phyloP scores from a whole-genome alignment of 2,797 vertebrate genomes.

The Spheniscus humboldti region DNA sequence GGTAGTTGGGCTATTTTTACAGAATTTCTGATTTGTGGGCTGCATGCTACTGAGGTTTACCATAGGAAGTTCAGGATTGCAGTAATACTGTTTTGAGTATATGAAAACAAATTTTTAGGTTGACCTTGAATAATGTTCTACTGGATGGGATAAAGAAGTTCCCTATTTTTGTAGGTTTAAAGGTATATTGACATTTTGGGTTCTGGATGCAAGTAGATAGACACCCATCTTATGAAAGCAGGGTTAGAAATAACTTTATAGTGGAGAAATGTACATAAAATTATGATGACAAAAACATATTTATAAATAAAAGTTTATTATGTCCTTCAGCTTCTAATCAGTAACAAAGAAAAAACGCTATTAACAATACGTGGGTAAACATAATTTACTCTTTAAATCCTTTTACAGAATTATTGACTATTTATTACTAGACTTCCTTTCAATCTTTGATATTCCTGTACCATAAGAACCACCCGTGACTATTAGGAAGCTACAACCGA shows the following conservation, averaged over 20 bases:
- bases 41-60: neutral
- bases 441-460: conserved; percentile 25
- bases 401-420: conserved; percentile 54
- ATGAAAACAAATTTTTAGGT: neutral
- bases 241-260: neutral
- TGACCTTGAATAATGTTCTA: neutral
- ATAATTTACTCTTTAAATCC: conserved; percentile 18
- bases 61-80: neutral
- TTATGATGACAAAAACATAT: neutral
- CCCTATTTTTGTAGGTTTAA: neutral
- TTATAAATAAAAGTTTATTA: neutral
- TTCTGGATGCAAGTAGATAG: neutral
- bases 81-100: neutral
- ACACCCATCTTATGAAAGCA: neutral
- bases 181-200: neutral
- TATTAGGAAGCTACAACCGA: conserved; percentile 49
- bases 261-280: neutral
- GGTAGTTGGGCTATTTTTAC: neutral
- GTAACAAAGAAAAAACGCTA: neutral
- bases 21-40: conserved; percentile 29
- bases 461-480: neutral
- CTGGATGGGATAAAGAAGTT: neutral
- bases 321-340: neutral
- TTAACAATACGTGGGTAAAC: neutral
- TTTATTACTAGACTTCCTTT: conserved; percentile 47